phyloP scores from a whole-genome alignment of 2,797 vertebrate genomes.

The Vireo griseus region DNA sequence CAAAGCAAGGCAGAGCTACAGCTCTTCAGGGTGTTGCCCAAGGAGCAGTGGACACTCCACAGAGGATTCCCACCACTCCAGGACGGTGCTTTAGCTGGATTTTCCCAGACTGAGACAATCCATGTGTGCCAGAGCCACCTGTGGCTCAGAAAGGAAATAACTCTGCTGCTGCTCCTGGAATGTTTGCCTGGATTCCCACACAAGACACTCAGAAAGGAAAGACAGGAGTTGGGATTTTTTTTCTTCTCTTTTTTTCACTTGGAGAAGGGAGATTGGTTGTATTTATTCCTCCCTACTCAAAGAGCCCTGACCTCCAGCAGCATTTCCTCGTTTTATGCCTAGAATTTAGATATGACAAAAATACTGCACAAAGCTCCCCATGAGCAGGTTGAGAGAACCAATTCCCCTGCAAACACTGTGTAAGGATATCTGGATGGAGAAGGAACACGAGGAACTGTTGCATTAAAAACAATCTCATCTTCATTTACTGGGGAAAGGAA shows the following conservation, averaged over 20 bases:
- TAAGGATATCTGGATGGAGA: background rate
- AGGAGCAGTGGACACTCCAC: background rate
- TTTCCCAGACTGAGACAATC: background rate
- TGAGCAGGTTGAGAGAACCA: background rate
- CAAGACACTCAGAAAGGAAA: background rate
- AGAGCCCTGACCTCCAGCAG: background rate
- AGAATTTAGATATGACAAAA: background rate
- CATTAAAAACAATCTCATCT: background rate
- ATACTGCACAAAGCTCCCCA: background rate
- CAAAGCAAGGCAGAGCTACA: background rate
- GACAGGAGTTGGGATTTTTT: background rate
- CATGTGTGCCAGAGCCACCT: background rate
- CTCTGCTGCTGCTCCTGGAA: background rate
- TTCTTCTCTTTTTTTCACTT: too few species aligned
- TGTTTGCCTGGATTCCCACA: background rate
- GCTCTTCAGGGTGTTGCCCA: background rate
- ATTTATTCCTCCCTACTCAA: background rate
- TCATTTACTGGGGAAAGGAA: background rate
- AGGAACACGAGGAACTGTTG: background rate
- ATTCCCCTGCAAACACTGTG: background rate
- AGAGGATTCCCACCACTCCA: background rate
- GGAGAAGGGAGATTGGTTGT: background rate
- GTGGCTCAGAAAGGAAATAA: background rate
- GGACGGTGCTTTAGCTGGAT: accelerated
- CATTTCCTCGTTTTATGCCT: background rate